phyloP scores from a whole-genome alignment of 2,888 invertebrate genomes.

The Watsonalla binaria region DNA sequence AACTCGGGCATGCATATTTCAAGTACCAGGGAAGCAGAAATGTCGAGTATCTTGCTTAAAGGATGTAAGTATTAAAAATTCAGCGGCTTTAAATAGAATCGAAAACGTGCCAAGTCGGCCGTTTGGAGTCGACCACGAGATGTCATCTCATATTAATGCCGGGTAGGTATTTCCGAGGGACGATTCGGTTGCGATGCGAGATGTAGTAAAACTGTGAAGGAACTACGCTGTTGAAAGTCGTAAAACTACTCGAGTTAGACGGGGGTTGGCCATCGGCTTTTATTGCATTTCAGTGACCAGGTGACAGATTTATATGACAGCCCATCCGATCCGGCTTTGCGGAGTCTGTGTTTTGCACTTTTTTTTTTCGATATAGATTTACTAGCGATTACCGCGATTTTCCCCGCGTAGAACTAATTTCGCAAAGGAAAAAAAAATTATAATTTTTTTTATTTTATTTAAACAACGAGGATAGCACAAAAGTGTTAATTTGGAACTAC shows the following conservation, averaged over 20 bases:
- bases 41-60: constrained; percentile 1
- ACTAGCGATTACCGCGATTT: too few species aligned
- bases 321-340: not conserved
- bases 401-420: too few species aligned
- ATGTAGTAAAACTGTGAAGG: constrained; percentile 3
- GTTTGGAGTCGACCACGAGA: constrained; percentile 25
- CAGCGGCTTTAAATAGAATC: constrained; percentile 68
- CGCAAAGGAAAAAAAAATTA: too few species aligned
- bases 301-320: not conserved
- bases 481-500: too few species aligned
- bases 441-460: too few species aligned
- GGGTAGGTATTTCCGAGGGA: constrained; percentile 20
- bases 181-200: constrained; percentile 14
- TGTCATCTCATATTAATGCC: constrained; percentile 51
- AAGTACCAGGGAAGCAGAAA: constrained; percentile 10
- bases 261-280: not conserved
- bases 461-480: too few species aligned
- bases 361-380: too few species aligned
- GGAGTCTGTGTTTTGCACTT: too few species aligned
- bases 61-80: constrained; percentile 53
- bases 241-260: not conserved
- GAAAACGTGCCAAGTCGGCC: constrained; percentile 63
- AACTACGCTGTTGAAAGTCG: not conserved
- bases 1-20: constrained; percentile 22
- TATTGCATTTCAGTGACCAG: not conserved